phyloP scores from a whole-genome alignment of 2,888 invertebrate genomes.

The Crocallis elinguaria region DNA sequence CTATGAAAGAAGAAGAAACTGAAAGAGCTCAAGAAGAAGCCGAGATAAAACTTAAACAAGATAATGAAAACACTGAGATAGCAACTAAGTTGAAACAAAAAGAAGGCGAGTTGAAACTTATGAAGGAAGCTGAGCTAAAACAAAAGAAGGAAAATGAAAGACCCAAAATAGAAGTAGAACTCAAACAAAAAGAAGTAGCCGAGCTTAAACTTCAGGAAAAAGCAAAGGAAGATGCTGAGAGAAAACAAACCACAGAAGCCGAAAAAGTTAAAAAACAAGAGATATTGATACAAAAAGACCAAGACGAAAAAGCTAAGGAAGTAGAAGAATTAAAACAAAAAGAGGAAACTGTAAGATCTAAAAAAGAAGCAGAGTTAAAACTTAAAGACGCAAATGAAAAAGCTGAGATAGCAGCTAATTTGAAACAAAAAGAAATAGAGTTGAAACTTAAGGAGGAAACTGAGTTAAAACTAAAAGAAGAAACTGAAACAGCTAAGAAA shows the following conservation, averaged over 20 bases:
- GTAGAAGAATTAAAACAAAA: too few relatives aligned
- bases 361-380: constrained; percentile 12
- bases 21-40: not conserved
- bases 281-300: constrained; percentile 16
- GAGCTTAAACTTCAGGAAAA: too few relatives aligned
- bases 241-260: not conserved
- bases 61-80: not conserved
- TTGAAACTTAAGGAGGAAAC: constrained; percentile 22
- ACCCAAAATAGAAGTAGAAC: not conserved
- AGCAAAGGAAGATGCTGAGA: not conserved
- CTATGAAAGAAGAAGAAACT: not conserved
- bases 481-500: constrained; percentile 20
- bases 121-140: constrained; percentile 21
- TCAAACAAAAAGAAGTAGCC: not conserved
- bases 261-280: not conserved
- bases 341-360: constrained; percentile 7
- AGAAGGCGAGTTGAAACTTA: not conserved
- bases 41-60: not conserved
- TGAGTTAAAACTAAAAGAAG: constrained; percentile 7
- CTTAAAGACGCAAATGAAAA: not conserved
- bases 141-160: constrained; percentile 11
- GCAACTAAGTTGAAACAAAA: not conserved
- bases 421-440: constrained; percentile 30
- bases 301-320: constrained; percentile 12
- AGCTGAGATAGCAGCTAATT: not conserved